phyloP scores from a whole-genome alignment of 2,888 invertebrate species.

The Apodemia hepburni region DNA sequence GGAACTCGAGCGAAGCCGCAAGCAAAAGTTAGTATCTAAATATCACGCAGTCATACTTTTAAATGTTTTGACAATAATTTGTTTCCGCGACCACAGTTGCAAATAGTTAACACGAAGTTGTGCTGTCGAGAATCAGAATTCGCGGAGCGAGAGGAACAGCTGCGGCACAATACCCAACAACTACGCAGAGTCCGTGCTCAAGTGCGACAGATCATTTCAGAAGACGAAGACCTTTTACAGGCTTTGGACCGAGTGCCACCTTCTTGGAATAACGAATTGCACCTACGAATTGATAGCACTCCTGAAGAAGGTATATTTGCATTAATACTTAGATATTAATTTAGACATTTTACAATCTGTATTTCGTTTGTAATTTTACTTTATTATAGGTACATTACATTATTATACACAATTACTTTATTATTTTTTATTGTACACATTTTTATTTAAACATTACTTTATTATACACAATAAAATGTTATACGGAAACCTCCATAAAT shows the following conservation, averaged over 20 bases:
- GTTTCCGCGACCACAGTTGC: conserved; percentile 41
- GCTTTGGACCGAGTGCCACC: conserved; percentile 36
- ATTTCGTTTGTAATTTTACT: too few species aligned
- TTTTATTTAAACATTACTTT: too few species aligned
- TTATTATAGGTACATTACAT: too few species aligned
- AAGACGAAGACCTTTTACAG: conserved; percentile 44
- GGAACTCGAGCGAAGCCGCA: too few species aligned
- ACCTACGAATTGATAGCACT: conserved; percentile 32
- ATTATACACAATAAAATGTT: too few species aligned
- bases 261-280: conserved; percentile 36
- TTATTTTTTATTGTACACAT: too few species aligned
- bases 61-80: background rate
- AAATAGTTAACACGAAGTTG: conserved; percentile 60
- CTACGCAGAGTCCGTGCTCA: conserved; percentile 48
- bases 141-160: conserved; percentile 45
- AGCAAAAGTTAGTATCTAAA: too few species aligned
- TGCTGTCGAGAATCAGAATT: conserved; percentile 54
- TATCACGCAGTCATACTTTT: background rate
- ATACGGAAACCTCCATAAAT: too few species aligned
- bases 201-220: conserved; percentile 50
- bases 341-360: too few species aligned
- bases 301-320: conserved; percentile 43
- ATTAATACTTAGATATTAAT: too few species aligned
- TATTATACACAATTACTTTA: too few species aligned
- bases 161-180: conserved; percentile 45